These are phyloP conservation scores for Heterodera filipjevi DNA, from an alignment of 2,888 invertebrate species.

Conservation along the genomic window DNA sequence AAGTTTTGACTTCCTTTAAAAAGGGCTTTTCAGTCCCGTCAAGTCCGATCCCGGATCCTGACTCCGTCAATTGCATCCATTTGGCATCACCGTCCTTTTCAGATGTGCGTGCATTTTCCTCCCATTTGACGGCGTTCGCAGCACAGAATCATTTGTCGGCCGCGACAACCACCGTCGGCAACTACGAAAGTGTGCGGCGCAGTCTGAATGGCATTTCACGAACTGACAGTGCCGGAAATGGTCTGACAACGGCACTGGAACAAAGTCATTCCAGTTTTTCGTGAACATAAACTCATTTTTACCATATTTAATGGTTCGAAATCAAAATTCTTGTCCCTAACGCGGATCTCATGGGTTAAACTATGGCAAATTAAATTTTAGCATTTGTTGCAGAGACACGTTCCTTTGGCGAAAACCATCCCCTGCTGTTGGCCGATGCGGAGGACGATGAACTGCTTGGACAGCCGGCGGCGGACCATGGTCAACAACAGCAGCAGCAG, in stretches of 20 bases:
- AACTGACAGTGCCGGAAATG: background rate
- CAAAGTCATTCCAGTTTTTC: background rate
- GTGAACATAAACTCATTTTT: too few relatives aligned
- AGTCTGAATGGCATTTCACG: constrained; percentile 82
- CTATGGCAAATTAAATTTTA: background rate
- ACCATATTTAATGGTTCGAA: too few relatives aligned
- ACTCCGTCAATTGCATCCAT: too few relatives aligned
- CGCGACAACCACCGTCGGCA: background rate
- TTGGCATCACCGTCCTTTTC: too few relatives aligned
- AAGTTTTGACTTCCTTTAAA: too few relatives aligned
- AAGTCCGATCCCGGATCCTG: too few relatives aligned
- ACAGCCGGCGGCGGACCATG: background rate
- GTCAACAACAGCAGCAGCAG: constrained; percentile 1
- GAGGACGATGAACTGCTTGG: constrained; percentile 25
- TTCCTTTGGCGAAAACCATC: constrained; percentile 40
- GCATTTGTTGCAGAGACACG: constrained; percentile 5
- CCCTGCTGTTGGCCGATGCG: constrained; percentile 40
- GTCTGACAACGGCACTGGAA: constrained; percentile 12
- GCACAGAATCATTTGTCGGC: constrained; percentile 5
- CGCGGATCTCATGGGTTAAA: too few relatives aligned
- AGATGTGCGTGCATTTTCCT: constrained; percentile 50
- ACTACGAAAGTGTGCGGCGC: constrained; percentile 83
- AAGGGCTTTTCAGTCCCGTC: too few relatives aligned
- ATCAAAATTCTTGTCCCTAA: too few relatives aligned
- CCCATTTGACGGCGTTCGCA: constrained; percentile 40